Evolutionary conservation across 37 sponge, comb jelly and placozoan species (phyloP), one percentile per base, ranked within the genome.

Genomic region (Eunapius fragilis): DNA sequence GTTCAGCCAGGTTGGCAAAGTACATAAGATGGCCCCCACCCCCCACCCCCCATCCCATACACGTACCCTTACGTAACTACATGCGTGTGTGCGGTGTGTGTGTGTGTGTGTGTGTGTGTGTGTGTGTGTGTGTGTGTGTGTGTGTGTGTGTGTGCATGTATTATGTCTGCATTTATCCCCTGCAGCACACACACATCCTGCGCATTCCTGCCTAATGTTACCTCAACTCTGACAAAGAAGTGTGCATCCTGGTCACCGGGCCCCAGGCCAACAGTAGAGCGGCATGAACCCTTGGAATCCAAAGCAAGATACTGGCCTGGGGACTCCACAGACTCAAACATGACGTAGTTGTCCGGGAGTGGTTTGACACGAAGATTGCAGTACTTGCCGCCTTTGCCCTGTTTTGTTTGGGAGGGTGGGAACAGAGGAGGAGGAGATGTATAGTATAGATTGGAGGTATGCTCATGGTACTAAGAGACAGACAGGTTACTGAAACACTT

Each of bases 271-370:
- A 69, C 50, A 17, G 89, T 75, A 2, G 33, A 37, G 32, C 68
- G 86, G 26, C 83, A 38, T 2, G 9, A 24, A 1, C 89, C 93
- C n/a, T 83, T 79, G 41, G 27, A 25, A 0, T 32, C n/a, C 37
- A 93, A 82, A 36, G 69, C 79, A 0, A 93, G 70, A 48, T 36
- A 86, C 11, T 81, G 45, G 0, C 83, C 89, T 24, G 89, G 79
- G 25, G 33, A 68, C 31, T 68, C 41, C 74, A 86, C 84, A 30
- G 87, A 86, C 71, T 75, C 79, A 26, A 93, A 80, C 35, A 68
- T 72, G 41, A 89, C 84, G 41, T 89, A 93, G 83, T 89, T 93
- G 77, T 93, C 93, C 0, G 90, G 87, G 12, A 89, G 80, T 9
- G 80, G 67, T 11, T 70, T 35, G 24, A 84, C 36, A 38, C 73